These are phyloP conservation scores for Oxyura jamaicensis DNA, from an alignment of 2,113 vertebrate genomes.

Conservation along the genomic window DNA sequence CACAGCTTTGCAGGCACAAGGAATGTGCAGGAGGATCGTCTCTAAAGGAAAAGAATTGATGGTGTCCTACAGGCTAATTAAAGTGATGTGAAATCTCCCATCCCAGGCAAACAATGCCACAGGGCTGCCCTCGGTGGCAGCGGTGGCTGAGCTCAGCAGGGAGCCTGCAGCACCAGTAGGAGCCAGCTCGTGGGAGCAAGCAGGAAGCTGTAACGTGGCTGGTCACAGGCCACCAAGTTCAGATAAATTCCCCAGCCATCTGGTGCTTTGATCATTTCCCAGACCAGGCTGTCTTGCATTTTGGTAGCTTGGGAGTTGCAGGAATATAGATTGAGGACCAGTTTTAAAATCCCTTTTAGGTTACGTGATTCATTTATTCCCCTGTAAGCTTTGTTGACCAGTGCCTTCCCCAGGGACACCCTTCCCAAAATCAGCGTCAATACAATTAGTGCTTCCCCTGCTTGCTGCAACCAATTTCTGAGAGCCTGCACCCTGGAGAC, in stretches of 20 bases:
- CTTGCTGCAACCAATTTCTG: not conserved
- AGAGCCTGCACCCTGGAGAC: not conserved
- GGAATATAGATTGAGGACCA: not conserved
- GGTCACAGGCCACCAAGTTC: not conserved
- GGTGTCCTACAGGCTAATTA: not conserved
- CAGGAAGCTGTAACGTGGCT: not conserved
- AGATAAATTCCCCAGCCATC: slow-evolving; percentile 31
- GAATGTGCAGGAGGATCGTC: accelerated
- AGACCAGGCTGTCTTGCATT: not conserved
- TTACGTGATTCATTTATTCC: not conserved
- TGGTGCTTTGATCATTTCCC: not conserved
- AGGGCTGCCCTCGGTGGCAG: not conserved
- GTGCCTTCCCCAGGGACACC: not conserved
- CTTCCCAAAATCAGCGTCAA: not conserved
- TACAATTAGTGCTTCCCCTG: accelerated
- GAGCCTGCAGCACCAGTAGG: slow-evolving; percentile 21
- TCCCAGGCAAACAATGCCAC: not conserved
- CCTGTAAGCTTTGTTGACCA: not conserved
- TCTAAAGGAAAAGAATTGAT: not conserved
- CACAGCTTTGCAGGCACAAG: not conserved
- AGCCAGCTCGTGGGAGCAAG: not conserved
- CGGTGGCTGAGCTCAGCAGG: not conserved
- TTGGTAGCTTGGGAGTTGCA: not conserved
- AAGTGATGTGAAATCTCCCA: not conserved
- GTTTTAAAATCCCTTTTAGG: not conserved